Conservation (phyloP, 2,888 invertebrate species). For the Melanostoma scalare region DNA sequence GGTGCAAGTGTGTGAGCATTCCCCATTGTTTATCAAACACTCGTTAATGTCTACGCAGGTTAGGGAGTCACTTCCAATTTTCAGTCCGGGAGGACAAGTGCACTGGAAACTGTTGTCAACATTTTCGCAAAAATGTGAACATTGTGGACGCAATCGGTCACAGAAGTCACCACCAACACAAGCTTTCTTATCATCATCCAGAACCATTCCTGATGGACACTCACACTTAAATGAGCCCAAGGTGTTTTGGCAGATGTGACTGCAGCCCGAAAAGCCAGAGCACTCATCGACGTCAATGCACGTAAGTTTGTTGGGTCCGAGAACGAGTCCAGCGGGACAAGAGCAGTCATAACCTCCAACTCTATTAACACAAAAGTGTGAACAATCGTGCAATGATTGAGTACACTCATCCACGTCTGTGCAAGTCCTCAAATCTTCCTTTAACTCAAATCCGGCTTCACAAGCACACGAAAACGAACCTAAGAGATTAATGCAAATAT, state of each 20-base stretch:
- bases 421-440: slow-evolving; percentile 80
- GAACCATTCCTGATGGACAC: slow-evolving; percentile 81
- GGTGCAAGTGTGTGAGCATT: slow-evolving; percentile 82
- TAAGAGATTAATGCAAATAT: slow-evolving; percentile 84
- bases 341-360: slow-evolving; percentile 84
- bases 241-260: slow-evolving; percentile 81
- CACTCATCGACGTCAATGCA: slow-evolving; percentile 80
- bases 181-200: slow-evolving; percentile 79
- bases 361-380: slow-evolving; percentile 83
- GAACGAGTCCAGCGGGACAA: slow-evolving; percentile 83
- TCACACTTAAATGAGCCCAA: slow-evolving; percentile 83
- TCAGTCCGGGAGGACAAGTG: slow-evolving; percentile 82
- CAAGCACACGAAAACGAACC: slow-evolving; percentile 83
- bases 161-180: slow-evolving; percentile 79
- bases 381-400: slow-evolving; percentile 81
- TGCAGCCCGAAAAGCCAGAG: slow-evolving; percentile 76
- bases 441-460: slow-evolving; percentile 81
- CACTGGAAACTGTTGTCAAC: slow-evolving; percentile 83
- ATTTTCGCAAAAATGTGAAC: slow-evolving; percentile 84
- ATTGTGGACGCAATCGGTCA: slow-evolving; percentile 81
- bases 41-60: slow-evolving; percentile 82
- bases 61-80: slow-evolving; percentile 80
- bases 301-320: slow-evolving; percentile 77
- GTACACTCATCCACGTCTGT: slow-evolving; percentile 83
- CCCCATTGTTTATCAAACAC: slow-evolving; percentile 80